Base-by-base conservation (phyloP, 2,888 invertebrate genomes). In the Pseudanteris insignis region DNA sequence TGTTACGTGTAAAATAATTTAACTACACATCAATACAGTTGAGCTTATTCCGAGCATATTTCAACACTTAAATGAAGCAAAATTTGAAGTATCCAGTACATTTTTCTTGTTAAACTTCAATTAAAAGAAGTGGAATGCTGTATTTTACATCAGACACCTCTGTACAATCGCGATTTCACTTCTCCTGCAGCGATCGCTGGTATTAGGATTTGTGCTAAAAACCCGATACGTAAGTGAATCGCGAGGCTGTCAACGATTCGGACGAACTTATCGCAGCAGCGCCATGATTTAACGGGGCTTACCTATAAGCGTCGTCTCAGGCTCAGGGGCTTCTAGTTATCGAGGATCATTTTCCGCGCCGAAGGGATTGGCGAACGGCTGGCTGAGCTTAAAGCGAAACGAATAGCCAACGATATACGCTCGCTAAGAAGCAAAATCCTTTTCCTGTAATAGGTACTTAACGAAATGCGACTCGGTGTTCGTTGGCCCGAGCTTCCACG, bases 271-370 rank as follows among this genome's bases (percentile, higher is more conserved):
- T 58, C 61, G 46, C 37, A 34, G 40, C 28, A 24, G 8, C 37
- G 44, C 46, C 30, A 40, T 48, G 61, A 53, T 64, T 55, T 59
- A 59, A 64, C 48, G 47, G 59, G 25, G 59, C 62, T 62, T 62
- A 55, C 47, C 24, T 59, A 59, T 59, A 65, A 65, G 59, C 55
- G 61, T 58, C 47, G 61, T 58, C 47, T 47, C 37, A 41, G 59
- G 48, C 47, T 50, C 25, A 29, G 41, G 48, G 48, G 57, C 65
- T 71, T 69, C 73, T 74, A 74, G 75, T 76, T 77, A 76, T 76
- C 76, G 72, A 66, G 71, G 72, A 76, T 76, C 75, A 76, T 77
- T 76, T 74, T 74, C 73, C 70, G 65, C 55, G 67, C 65, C 67
- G 63, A 67, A 67, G 70, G 75, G 68, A 73, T 72, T 67, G 66